These are phyloP conservation scores for Dascillus cervinus DNA, from an alignment of 2,888 invertebrate species.

Conservation along the genomic window DNA sequence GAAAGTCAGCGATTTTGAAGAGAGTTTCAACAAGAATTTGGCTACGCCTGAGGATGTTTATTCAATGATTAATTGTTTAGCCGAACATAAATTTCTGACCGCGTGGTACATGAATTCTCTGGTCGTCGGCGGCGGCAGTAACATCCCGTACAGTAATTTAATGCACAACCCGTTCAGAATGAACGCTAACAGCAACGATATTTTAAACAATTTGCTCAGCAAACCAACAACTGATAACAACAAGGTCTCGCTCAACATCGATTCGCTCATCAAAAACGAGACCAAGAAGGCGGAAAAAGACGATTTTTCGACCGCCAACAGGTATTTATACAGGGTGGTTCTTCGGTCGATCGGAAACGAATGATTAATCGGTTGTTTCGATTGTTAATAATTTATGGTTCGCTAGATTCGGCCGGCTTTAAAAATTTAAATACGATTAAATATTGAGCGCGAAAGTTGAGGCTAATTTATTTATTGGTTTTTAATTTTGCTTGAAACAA, in stretches of 20 bases:
- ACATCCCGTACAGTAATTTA: conserved; percentile 20
- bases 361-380: too few species aligned
- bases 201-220: conserved; percentile 40
- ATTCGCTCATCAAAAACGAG: conserved; percentile 39
- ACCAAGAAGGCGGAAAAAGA: too few species aligned
- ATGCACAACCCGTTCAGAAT: too few species aligned
- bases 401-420: too few species aligned
- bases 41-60: conserved; percentile 34
- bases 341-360: too few species aligned
- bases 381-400: too few species aligned
- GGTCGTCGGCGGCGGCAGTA: conserved; percentile 24
- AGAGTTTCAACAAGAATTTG: conserved; percentile 26
- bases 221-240: conserved; percentile 32
- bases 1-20: conserved; percentile 31
- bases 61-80: conserved; percentile 39
- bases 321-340: too few species aligned
- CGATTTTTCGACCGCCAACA: too few species aligned
- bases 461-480: too few species aligned
- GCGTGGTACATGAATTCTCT: conserved; percentile 44
- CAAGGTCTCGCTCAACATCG: conserved; percentile 34
- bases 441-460: too few species aligned
- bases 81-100: conserved; percentile 42
- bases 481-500: too few species aligned
- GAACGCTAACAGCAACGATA: conserved; percentile 27
- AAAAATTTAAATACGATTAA: too few species aligned